Evolutionary conservation across 2,113 vertebrate species (phyloP).

Genomic region (Burhinus bistriatus): DNA sequence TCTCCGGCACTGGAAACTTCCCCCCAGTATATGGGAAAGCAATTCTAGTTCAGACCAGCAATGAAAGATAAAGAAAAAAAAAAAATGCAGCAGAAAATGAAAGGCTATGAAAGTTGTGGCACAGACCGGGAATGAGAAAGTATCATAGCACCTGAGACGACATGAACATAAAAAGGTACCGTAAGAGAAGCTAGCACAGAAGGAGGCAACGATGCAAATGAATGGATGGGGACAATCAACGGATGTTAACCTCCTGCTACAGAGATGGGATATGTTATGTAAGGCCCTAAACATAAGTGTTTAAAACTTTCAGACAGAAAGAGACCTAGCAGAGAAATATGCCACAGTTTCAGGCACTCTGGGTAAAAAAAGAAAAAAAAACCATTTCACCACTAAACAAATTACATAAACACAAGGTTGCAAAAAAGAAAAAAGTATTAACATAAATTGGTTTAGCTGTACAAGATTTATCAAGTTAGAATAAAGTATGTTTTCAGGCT

Average conservation of each 20-base stretch:
- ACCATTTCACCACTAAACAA: slow-evolving; percentile 4
- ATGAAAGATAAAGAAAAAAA: neutral
- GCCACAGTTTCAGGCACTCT: neutral
- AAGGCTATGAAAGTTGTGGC: neutral
- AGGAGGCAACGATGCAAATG: neutral
- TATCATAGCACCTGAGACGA: neutral
- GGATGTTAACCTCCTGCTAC: neutral
- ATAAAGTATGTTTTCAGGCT: slow-evolving; percentile 56
- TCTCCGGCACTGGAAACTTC: neutral
- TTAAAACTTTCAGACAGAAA: neutral
- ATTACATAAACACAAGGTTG: slow-evolving; percentile 41
- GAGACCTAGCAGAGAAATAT: neutral
- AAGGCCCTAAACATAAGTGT: neutral
- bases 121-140: neutral
- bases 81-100: neutral
- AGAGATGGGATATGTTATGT: neutral
- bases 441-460: slow-evolving; percentile 56
- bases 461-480: slow-evolving; percentile 63
- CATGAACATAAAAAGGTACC: neutral
- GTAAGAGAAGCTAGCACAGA: neutral
- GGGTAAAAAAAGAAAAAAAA: neutral
- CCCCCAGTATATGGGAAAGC: neutral
- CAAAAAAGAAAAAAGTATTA: slow-evolving; percentile 28
- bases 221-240: neutral
- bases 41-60: neutral